A percentile compares a stretch with the other conserved stretches of the same genome.
These are phyloP conservation scores for Erannis defoliaria DNA, from an alignment of 2,888 invertebrate species.

Conservation along the genomic window DNA sequence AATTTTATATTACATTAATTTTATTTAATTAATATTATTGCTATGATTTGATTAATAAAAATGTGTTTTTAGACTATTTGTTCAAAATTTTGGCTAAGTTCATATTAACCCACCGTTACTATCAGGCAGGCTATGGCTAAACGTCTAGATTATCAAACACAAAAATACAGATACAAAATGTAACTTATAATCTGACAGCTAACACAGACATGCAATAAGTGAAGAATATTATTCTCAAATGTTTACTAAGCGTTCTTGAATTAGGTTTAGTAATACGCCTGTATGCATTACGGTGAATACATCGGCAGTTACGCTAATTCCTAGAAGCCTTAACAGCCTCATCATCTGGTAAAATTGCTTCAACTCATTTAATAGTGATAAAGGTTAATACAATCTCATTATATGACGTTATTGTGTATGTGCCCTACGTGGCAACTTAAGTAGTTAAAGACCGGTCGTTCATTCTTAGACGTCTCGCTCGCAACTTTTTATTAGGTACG, in stretches of 20 bases:
- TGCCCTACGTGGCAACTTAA: conserved; percentile 41
- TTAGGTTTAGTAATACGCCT: conserved; percentile 1
- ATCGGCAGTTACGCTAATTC: conserved; percentile 23
- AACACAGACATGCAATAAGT: not conserved
- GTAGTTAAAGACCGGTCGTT: conserved; percentile 38
- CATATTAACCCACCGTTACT: no score
- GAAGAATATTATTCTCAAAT: no score
- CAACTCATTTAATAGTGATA: conserved; percentile 38
- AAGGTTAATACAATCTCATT: conserved; percentile 32
- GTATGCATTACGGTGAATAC: conserved; percentile 5
- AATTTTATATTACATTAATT: no score
- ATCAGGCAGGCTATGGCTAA: no score
- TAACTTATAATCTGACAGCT: not conserved
- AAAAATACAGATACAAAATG: not conserved
- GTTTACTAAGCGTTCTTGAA: no score
- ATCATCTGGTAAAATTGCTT: conserved; percentile 29
- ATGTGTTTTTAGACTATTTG: no score
- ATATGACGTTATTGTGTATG: conserved; percentile 26
- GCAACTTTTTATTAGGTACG: not conserved
- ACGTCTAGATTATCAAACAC: no score
- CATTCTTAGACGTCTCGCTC: not conserved
- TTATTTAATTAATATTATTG: no score
- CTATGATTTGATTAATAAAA: no score
- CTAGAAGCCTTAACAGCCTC: conserved; percentile 22
- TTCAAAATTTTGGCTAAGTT: no score